Evolutionary conservation across 2,888 invertebrate genomes (phyloP).

Genomic region (Rotaria sp.): DNA sequence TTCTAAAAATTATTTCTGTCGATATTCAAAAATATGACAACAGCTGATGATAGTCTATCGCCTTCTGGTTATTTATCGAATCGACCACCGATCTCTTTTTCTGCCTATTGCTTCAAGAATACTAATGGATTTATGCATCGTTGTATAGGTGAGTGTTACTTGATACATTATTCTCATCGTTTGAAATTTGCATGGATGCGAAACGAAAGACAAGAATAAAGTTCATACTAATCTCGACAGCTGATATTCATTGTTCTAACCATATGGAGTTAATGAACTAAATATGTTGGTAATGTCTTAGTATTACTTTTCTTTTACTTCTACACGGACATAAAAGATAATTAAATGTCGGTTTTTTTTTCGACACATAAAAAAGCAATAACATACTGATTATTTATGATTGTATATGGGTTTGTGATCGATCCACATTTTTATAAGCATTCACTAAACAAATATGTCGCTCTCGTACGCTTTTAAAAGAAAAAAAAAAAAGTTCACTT

Average conservation of each 20-base stretch:
- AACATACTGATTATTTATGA: not conserved
- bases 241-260: not conserved
- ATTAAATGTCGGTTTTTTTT: not conserved
- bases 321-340: not conserved
- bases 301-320: not conserved
- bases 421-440: not conserved
- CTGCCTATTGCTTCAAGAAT: not conserved
- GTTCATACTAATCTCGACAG: not conserved
- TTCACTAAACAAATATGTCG: not conserved
- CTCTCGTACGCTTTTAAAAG: not conserved
- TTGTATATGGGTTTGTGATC: not conserved
- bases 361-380: not conserved
- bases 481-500: constrained; percentile 1
- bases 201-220: not conserved
- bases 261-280: not conserved
- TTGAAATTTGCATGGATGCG: not conserved
- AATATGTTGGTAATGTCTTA: not conserved
- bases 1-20: not conserved
- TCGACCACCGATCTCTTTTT: not conserved
- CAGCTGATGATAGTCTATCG: not conserved
- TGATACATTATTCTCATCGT: not conserved
- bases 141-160: not conserved
- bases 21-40: not conserved
- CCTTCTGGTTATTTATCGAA: not conserved
- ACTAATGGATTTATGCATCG: not conserved